Base-by-base conservation (phyloP, 2,888 invertebrate genomes). In the Sphaerolaimus hirsutus region DNA sequence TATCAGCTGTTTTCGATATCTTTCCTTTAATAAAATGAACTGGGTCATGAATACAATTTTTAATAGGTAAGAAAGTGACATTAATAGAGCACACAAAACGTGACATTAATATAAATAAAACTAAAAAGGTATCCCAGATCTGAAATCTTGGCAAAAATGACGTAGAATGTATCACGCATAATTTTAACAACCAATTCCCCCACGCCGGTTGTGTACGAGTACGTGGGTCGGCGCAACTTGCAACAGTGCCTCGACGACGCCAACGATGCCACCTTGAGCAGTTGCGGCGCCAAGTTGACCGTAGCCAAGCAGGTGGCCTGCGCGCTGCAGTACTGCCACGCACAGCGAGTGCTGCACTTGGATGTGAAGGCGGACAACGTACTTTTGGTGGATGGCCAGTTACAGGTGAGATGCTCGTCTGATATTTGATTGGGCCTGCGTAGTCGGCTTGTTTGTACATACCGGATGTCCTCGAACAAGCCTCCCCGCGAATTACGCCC, bases 181-280 rank as follows among this genome's bases (percentile, higher is more conserved):
- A n/a, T n/a, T n/a, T n/a, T n/a, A n/a, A n/a, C n/a, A n/a, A n/a
- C n/a, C n/a, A n/a, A n/a, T n/a, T n/a, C n/a, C n/a, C n/a, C n/a
- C n/a, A n/a, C n/a, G n/a, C 19, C 45, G 48, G 41, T 48, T 3
- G 48, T 48, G 2, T 48, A 37, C 40, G 48, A 48, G 36, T 48
- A 48, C 43, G 48, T 45, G 25, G 48, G 48, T n/a, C 22, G 26
- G 10, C 36, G 42, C 2, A 48, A 45, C 21, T 26, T 48, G 35
- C 46, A 48, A 24, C 14, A 22, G 14, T 22, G 46, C 32, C 22
- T 48, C 3, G 40, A 46, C 41, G 44, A 48, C 19, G 26, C 23
- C 23, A 12, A 2, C 2, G 35, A 24, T 1, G n/a, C n/a, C n/a
- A n/a, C n/a, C n/a, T n/a, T n/a, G n/a, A n/a, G n/a, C n/a, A n/a